These are phyloP conservation scores for Yponomeuta cagnagella DNA, from an alignment of 2,888 invertebrate species.

Conservation along the genomic window DNA sequence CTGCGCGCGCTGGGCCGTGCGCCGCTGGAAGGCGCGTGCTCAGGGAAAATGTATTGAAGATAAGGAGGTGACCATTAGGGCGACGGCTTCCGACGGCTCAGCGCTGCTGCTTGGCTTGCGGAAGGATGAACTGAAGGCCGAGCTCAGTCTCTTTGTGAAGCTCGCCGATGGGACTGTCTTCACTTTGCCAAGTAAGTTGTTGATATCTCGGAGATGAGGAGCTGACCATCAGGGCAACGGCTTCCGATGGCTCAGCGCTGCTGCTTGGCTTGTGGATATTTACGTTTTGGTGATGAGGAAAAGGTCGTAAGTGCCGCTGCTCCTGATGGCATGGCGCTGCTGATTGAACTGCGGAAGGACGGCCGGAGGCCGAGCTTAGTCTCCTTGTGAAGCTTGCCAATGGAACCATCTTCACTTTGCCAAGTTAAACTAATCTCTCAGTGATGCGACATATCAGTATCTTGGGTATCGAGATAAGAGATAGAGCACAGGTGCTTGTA, in stretches of 20 bases:
- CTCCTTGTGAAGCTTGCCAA: constrained; percentile 65
- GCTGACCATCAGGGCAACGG: constrained; percentile 67
- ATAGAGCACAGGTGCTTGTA: too few relatives aligned
- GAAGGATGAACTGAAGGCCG: constrained; percentile 58
- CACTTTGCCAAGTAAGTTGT: constrained; percentile 46
- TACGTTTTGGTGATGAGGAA: background rate
- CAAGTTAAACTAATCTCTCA: constrained; percentile 36
- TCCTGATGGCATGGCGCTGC: constrained; percentile 72
- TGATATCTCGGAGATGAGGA: constrained; percentile 48
- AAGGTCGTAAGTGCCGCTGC: constrained; percentile 66
- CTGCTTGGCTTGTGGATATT: constrained; percentile 63
- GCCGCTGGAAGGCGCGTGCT: constrained; percentile 47
- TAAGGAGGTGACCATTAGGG: constrained; percentile 65
- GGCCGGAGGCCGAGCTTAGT: constrained; percentile 66
- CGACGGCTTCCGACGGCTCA: constrained; percentile 74
- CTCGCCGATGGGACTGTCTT: constrained; percentile 52
- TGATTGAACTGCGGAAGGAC: constrained; percentile 70
- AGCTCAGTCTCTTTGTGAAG: constrained; percentile 73
- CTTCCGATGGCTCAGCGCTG: constrained; percentile 74
- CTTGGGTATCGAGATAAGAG: too few relatives aligned
- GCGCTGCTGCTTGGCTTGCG: constrained; percentile 71
- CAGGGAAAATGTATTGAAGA: constrained; percentile 48
- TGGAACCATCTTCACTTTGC: constrained; percentile 47
- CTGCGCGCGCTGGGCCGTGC: constrained; percentile 52
- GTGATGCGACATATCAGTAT: too few relatives aligned